These are phyloP conservation scores for Aphyosemion australe DNA, from an alignment of 2,113 vertebrate genomes.

Conservation along the genomic window DNA sequence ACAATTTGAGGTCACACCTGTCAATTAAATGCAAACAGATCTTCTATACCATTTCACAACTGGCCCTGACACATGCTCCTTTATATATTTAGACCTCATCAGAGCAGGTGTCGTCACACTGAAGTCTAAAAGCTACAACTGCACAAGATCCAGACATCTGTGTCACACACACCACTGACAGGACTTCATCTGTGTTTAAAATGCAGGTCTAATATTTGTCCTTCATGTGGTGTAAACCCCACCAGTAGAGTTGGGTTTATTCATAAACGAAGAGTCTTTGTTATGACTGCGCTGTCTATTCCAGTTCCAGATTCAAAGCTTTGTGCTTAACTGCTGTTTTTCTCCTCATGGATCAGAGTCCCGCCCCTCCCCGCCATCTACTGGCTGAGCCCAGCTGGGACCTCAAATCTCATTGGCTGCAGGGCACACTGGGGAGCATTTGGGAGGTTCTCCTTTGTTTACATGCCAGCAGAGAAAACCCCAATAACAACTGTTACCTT, in stretches of 20 bases:
- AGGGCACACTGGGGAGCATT: constrained; percentile 50
- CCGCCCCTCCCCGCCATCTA: constrained; percentile 53
- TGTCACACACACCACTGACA: constrained; percentile 3
- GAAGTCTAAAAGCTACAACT: constrained; percentile 22
- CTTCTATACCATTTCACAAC: constrained; percentile 51
- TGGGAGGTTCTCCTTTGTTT: constrained; percentile 76
- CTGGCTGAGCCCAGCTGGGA: constrained; percentile 60
- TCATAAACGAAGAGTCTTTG: constrained; percentile 62
- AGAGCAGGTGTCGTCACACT: constrained; percentile 49
- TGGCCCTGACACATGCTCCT: constrained; percentile 60
- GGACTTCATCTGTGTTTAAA: constrained; percentile 1
- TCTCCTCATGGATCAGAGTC: constrained; percentile 25
- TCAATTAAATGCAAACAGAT: constrained; percentile 62
- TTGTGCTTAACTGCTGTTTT: constrained; percentile 69
- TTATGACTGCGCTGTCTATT: constrained; percentile 58
- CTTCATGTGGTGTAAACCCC: constrained; percentile 4
- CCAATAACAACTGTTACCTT: constrained; percentile 75
- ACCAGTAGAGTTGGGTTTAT: constrained; percentile 20
- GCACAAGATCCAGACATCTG: neutral
- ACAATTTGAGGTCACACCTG: constrained; percentile 60
- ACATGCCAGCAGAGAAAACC: constrained; percentile 68
- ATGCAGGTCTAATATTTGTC: neutral
- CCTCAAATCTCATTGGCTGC: constrained; percentile 62
- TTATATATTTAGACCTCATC: constrained; percentile 20
- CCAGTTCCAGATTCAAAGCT: constrained; percentile 69